Percentiles rank a stretch among this genome's conserved stretches.
Conservation (phyloP, 2,888 invertebrate species). For the Drosophila neotestacea region DNA sequence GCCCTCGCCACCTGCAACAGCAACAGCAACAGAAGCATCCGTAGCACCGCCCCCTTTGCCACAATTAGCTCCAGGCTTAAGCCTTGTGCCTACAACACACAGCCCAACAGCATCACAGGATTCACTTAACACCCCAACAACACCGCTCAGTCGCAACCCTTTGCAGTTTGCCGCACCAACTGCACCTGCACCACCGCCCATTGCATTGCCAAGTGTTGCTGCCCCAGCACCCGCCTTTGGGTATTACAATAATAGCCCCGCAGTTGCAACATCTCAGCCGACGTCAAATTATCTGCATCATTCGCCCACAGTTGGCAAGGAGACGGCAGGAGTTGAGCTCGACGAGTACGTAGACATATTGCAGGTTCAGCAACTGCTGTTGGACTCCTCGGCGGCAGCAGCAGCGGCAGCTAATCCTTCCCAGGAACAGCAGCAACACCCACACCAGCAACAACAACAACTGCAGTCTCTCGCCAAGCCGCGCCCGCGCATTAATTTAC, state of each 20-base stretch:
- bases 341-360: constrained; percentile 94
- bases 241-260: constrained; percentile 49
- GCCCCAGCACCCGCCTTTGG: constrained; percentile 44
- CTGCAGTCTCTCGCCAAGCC: constrained; percentile 79
- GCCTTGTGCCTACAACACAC: constrained; percentile 30
- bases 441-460: constrained; percentile 67
- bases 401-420: constrained; percentile 55
- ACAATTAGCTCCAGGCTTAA: constrained; percentile 28
- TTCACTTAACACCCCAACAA: constrained; percentile 82
- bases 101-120: constrained; percentile 51
- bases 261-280: constrained; percentile 8
- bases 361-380: constrained; percentile 91
- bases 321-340: constrained; percentile 74
- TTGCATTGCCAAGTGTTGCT: constrained; percentile 38
- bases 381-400: constrained; percentile 86
- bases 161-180: constrained; percentile 64
- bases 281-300: constrained; percentile 39
- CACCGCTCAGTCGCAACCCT: constrained; percentile 74
- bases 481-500: constrained; percentile 84
- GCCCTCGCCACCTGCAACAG: constrained; percentile 49
- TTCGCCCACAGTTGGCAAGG: constrained; percentile 21
- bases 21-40: constrained; percentile 22
- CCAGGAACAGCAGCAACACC: constrained; percentile 69
- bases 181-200: constrained; percentile 56
- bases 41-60: constrained; percentile 12